phyloP scores from a whole-genome alignment of 2,113 vertebrate species.

The Catharus bicknelli region DNA sequence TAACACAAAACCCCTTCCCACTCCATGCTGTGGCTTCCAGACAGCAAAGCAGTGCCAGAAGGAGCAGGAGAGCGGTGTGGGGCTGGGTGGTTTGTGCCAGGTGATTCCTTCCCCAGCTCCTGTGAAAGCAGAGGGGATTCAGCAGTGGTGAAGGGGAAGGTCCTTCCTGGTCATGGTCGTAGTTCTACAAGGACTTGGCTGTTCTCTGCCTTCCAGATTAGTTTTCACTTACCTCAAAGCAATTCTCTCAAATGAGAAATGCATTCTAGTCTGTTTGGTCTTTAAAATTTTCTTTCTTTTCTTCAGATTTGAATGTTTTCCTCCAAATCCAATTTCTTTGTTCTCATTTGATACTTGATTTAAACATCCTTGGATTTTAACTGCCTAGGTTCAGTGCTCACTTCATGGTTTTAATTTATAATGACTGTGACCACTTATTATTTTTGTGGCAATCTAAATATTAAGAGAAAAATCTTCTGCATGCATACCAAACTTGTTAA shows the following conservation, averaged over 20 bases:
- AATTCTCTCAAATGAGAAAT: background rate
- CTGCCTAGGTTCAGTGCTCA: background rate
- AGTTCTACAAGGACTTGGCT: background rate
- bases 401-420: background rate
- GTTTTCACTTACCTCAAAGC: background rate
- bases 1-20: background rate
- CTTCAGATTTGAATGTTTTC: background rate
- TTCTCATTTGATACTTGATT: background rate
- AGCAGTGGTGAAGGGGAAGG: background rate
- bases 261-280: background rate
- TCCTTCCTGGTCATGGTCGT: background rate
- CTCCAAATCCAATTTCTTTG: background rate
- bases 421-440: background rate
- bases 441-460: background rate
- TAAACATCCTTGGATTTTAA: background rate
- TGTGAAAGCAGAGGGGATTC: background rate
- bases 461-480: background rate
- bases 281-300: background rate
- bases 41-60: background rate
- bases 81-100: accelerated
- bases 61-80: accelerated
- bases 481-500: background rate
- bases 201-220: background rate
- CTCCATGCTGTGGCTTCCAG: background rate
- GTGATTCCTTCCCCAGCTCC: accelerated